Conservation (phyloP, 2,888 invertebrate genomes). For the Aspidapion aeneum region DNA sequence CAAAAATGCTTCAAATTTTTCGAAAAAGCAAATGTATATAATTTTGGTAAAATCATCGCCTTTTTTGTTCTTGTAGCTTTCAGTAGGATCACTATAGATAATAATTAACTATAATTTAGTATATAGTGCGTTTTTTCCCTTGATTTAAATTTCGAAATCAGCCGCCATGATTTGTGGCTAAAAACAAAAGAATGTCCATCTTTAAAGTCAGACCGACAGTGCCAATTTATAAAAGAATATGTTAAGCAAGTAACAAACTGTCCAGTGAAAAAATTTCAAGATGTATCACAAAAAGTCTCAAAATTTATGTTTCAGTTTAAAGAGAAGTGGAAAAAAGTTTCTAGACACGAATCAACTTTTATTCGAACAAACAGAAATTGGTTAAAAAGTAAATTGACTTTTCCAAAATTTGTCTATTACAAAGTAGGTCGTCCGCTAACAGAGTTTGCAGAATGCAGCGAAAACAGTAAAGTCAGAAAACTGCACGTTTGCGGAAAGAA, state of each 20-base stretch:
- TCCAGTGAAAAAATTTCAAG: not conserved
- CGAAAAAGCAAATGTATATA: not conserved
- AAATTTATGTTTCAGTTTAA: conserved; percentile 5
- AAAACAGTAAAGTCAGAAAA: conserved; percentile 6
- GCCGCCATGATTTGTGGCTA: conserved; percentile 1
- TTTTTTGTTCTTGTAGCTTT: no score
- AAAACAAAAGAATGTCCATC: conserved; percentile 1
- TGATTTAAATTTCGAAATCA: conserved; percentile 2
- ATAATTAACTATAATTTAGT: no score
- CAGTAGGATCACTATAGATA: no score
- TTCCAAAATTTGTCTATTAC: not conserved
- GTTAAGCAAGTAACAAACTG: conserved; percentile 1
- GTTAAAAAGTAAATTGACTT: not conserved
- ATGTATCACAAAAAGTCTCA: not conserved
- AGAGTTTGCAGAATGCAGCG: not conserved
- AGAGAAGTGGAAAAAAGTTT: conserved; percentile 1
- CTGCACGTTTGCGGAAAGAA: not conserved
- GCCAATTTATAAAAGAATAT: conserved; percentile 1
- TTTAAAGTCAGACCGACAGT: not conserved
- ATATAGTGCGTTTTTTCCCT: not conserved
- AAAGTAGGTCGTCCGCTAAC: conserved; percentile 1
- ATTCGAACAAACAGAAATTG: not conserved
- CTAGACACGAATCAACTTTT: not conserved
- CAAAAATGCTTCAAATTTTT: not conserved
- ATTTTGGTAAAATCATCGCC: not conserved